A percentile compares a stretch with the other conserved stretches of the same genome.
Conservation (phyloP, 2,113 vertebrate species). For the Megaleporinus macrocephalus region DNA sequence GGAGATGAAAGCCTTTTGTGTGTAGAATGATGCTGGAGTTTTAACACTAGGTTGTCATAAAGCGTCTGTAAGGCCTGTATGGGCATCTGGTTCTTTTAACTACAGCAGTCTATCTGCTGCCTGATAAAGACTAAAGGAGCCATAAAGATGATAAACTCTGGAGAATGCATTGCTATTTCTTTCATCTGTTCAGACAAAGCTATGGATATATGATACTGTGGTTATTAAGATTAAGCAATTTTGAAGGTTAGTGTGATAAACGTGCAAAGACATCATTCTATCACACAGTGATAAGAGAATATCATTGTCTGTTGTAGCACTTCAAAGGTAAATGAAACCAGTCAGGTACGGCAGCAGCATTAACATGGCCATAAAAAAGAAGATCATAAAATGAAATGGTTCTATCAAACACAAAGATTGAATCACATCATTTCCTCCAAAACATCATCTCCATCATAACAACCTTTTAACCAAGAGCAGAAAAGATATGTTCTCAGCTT, state of each 20-base stretch:
- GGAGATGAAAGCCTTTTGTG: conserved; percentile 38
- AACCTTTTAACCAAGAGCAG: too few species aligned
- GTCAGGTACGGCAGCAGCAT: too few species aligned
- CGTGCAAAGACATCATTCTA: too few species aligned
- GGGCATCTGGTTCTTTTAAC: conserved; percentile 8
- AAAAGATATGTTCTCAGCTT: too few species aligned
- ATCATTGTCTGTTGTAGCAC: too few species aligned
- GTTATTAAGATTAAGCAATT: not conserved
- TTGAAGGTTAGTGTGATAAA: not conserved
- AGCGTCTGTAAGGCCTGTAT: not conserved
- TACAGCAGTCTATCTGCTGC: not conserved
- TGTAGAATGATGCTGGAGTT: conserved; percentile 7
- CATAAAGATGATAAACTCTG: not conserved
- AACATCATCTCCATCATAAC: too few species aligned
- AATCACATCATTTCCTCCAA: too few species aligned
- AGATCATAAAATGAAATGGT: too few species aligned
- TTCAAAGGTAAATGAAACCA: too few species aligned
- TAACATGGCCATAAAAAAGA: too few species aligned
- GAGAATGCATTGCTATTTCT: not conserved
- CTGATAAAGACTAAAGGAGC: not conserved
- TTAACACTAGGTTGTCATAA: conserved; percentile 37
- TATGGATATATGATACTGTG: not conserved
- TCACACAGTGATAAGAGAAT: too few species aligned
- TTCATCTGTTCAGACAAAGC: conserved; percentile 10
- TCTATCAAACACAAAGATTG: too few species aligned